A percentile compares a stretch with the other conserved stretches of the same genome.
Conservation (phyloP, 2,113 vertebrate species). For the Accipiter virgatus region DNA sequence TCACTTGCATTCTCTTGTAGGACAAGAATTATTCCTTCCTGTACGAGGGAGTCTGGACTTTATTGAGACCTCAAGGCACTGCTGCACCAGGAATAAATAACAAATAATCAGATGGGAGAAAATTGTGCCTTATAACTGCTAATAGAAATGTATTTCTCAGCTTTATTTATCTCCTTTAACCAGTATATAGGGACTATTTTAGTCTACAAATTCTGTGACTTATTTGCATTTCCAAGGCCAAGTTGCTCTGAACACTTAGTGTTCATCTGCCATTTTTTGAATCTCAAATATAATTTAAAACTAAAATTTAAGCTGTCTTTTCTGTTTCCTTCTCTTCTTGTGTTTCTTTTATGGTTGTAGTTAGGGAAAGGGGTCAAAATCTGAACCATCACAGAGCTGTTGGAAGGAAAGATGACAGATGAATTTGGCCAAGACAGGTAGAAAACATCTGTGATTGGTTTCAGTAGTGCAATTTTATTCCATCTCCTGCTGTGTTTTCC, state of each 20-base stretch:
- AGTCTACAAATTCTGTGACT: neutral
- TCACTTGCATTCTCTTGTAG: neutral
- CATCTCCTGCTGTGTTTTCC: neutral
- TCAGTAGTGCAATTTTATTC: neutral
- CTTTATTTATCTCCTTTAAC: neutral
- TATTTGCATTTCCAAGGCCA: neutral
- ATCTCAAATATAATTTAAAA: neutral
- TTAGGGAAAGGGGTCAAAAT: conserved; percentile 14
- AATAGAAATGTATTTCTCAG: neutral
- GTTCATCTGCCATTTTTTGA: neutral
- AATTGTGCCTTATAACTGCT: neutral
- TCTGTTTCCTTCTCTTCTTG: neutral
- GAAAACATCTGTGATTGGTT: neutral
- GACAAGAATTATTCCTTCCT: neutral
- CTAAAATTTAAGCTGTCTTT: neutral
- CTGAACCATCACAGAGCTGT: neutral
- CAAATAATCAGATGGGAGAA: neutral
- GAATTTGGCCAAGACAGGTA: neutral
- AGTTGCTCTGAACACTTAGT: neutral
- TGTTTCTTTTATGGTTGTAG: neutral
- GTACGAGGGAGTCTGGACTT: neutral
- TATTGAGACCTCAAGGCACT: neutral
- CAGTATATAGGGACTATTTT: neutral
- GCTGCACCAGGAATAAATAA: neutral
- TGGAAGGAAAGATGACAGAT: neutral